Evolutionary conservation across 1,140 invertebrate species (phyloP).

Genomic region (Ptiloglossa arizonensis): DNA sequence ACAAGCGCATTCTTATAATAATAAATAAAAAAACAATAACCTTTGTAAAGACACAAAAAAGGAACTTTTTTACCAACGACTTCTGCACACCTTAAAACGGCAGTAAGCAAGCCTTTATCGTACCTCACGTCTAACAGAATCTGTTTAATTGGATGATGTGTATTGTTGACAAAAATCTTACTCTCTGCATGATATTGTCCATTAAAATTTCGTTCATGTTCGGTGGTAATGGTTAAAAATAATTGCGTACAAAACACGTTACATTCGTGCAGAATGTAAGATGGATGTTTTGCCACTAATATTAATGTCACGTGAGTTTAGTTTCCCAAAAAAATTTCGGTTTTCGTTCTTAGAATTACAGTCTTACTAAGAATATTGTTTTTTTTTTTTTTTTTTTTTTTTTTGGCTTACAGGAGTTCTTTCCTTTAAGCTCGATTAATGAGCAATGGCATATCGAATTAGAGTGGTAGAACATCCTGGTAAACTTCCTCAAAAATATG

Average conservation of each 20-base stretch:
- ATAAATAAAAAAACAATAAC: slow-evolving; percentile 39
- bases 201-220: slow-evolving; percentile 37
- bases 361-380: slow-evolving; percentile 66
- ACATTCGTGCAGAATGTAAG: slow-evolving; percentile 42
- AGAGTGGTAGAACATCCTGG: slow-evolving; percentile 49
- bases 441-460: slow-evolving; percentile 53
- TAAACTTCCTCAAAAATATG: slow-evolving; percentile 61
- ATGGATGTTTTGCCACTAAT: slow-evolving; percentile 16
- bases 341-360: slow-evolving; percentile 63
- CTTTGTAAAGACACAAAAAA: slow-evolving; percentile 50
- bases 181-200: slow-evolving; percentile 51
- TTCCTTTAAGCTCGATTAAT: slow-evolving; percentile 62
- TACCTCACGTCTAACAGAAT: slow-evolving; percentile 26
- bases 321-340: slow-evolving; percentile 36
- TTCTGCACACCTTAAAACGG: slow-evolving; percentile 71
- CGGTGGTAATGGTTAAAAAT: slow-evolving; percentile 42
- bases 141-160: slow-evolving; percentile 40
- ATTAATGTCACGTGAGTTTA: slow-evolving; percentile 31
- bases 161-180: slow-evolving; percentile 41
- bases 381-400: slow-evolving; percentile 63
- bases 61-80: slow-evolving; percentile 61
- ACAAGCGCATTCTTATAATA: slow-evolving; percentile 24
- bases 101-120: slow-evolving; percentile 67
- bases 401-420: slow-evolving; percentile 63
- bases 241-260: slow-evolving; percentile 55